Evolutionary conservation across 2,113 vertebrate genomes (phyloP), one percentile per base, ranked within the genome.

Genomic region (Psittacus erithacus): DNA sequence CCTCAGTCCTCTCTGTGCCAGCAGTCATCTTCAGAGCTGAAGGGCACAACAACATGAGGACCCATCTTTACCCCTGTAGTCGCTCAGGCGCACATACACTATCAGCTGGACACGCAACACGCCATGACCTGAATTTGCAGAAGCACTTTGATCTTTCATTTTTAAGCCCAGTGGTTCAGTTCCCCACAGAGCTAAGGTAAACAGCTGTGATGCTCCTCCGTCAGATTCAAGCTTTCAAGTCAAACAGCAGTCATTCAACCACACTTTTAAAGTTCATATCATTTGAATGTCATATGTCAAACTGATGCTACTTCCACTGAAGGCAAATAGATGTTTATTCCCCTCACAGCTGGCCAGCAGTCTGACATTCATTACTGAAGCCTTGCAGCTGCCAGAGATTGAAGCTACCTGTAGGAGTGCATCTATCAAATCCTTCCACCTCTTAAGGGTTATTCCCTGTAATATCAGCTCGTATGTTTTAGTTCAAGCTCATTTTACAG

Each of bases 231-330:
- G 90, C 64, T 69, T 94, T 88, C 77, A 4, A 92, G 88, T 90
- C 90, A 83, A 96, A 93, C 82, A 94, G 87, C 89, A 57, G 87
- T 67, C 82, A 8, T 90, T 96, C 94, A 96, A 69, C 75, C 85
- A 93, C 71, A 47, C 90, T 94, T 93, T 55, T 67, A 90, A 92
- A 86, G 93, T 90, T 95, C 55, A 4, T 93, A 93, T 93, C 90
- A 92, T 94, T 96, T 96, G 95, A 96, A 96, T 94, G 95, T 94
- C 94, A 95, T 92, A 43, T 94, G 95, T 96, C 96, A 96, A 86
- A 90, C 85, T 59, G 84, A 87, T 90, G 90, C 87, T 92, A 8
- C 87, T 92, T 95, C 60, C 71, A 77, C 69, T 39, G 59, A 94
- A 90, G 92, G 92, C 88, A 88, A 96, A 95, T 96, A 90, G 92